A percentile compares a stretch with the other conserved stretches of the same genome.
Evolutionary conservation across 2,797 vertebrate genomes (phyloP).

Genomic region (Acomys russatus): DNA sequence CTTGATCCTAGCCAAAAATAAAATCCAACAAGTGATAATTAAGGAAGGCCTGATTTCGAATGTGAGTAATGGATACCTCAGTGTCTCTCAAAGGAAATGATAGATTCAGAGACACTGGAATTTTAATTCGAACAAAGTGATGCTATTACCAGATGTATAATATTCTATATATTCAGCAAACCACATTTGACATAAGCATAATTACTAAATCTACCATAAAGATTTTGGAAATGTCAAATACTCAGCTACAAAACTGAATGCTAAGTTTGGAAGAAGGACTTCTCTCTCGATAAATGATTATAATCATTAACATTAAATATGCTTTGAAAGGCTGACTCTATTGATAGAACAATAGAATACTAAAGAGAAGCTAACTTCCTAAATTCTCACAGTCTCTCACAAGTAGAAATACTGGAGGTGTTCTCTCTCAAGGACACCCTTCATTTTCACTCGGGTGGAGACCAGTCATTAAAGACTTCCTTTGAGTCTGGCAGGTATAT

Average conservation of each 20-base stretch:
- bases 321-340: not conserved
- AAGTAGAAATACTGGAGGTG: not conserved
- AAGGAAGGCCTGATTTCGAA: slow-evolving; percentile 61
- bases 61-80: slow-evolving; percentile 66
- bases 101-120: not conserved
- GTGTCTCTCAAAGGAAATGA: slow-evolving; percentile 2
- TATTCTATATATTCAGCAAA: slow-evolving; percentile 9
- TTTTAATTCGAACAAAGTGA: slow-evolving; percentile 25
- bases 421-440: not conserved
- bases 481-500: not conserved
- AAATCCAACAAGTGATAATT: slow-evolving; percentile 22
- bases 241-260: slow-evolving; percentile 45
- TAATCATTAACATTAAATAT: not conserved
- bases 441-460: not conserved
- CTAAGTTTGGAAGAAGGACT: slow-evolving; percentile 35
- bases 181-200: slow-evolving; percentile 1
- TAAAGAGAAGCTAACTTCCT: not conserved
- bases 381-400: not conserved
- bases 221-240: slow-evolving; percentile 40
- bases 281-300: not conserved
- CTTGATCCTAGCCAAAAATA: not conserved
- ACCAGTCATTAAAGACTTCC: not conserved
- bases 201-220: not conserved
- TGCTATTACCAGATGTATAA: slow-evolving; percentile 17
- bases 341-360: not conserved